These are phyloP conservation scores for Cydia fagiglandana DNA, from an alignment of 1,140 invertebrate genomes.

Conservation along the genomic window DNA sequence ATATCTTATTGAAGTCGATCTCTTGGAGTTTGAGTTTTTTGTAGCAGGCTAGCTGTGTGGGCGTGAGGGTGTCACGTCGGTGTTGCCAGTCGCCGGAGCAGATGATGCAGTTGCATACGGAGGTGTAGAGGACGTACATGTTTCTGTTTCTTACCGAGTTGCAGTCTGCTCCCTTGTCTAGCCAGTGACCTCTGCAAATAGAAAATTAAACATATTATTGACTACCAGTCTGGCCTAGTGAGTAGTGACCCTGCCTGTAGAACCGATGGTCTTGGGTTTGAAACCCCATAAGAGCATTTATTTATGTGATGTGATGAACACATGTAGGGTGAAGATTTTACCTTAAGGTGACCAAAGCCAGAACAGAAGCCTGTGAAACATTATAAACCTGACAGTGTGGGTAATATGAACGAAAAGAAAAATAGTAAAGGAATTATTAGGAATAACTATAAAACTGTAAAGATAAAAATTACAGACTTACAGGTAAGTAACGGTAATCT, in stretches of 20 bases:
- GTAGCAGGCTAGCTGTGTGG: not conserved
- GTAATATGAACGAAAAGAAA: too few relatives aligned
- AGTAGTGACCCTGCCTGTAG: too few relatives aligned
- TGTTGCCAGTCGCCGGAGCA: slow-evolving; percentile 18
- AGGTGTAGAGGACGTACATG: slow-evolving; percentile 18
- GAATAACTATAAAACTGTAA: not conserved
- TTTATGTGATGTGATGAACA: too few relatives aligned
- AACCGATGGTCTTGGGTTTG: too few relatives aligned
- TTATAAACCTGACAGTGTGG: too few relatives aligned
- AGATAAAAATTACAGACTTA: slow-evolving; percentile 36
- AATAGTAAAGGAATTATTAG: too few relatives aligned
- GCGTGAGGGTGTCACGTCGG: not conserved
- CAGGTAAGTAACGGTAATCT: slow-evolving; percentile 44
- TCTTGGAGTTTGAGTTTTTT: slow-evolving; percentile 14
- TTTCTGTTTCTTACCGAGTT: not conserved
- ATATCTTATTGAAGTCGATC: not conserved
- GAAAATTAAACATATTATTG: not conserved
- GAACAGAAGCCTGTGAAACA: too few relatives aligned
- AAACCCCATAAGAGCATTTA: too few relatives aligned
- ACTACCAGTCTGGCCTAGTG: too few relatives aligned
- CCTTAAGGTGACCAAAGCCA: too few relatives aligned
- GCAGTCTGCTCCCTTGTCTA: not conserved
- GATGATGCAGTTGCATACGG: slow-evolving; percentile 25
- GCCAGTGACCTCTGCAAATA: slow-evolving; percentile 29
- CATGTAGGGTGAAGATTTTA: too few relatives aligned